Base-by-base conservation (phyloP, 2,888 invertebrate genomes). In the Epicampocera succincta region DNA sequence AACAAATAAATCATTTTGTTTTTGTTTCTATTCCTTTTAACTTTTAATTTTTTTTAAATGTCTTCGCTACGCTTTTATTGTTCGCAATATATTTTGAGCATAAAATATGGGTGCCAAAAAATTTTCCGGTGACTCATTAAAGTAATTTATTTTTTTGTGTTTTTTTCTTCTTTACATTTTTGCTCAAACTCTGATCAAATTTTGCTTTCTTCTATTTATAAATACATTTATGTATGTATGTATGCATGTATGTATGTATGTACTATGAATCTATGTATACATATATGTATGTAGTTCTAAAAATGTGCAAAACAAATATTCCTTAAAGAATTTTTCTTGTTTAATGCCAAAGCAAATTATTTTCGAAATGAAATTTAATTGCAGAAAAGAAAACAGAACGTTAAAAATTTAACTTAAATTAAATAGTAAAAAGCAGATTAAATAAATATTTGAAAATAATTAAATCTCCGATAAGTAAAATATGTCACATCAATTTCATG, bases 31-130 rank as follows among this genome's bases (percentile, higher is more conserved):
- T 33, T 33, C 9, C 33, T 33, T 33, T 33, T 33, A 33, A 5
- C 25, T 46, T 17, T 0, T 6, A 44, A 29, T 19, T 38, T 44
- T 44, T 56, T 33, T 3, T 15, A 56, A 66, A 40, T 58, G 11
- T 58, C 40, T 69, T 52, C 40, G 40, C 42, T 58, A 19, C 48
- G 40, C n/a, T 56, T 52, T 4, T 58, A 25, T 73, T 74, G 46
- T 65, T 65, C 2, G 60, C 21, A 58, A 50, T 68, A 19, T 75
- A 69, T 56, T 42, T 71, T 60, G 13, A 81, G 61, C 80, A 77
- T 76, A 63, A 81, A 77, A 76, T 76, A 76, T 81, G 72, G 72
- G 76, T 81, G 81, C 81, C 74, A 82, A 77, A 61, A 77, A 19
- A 56, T 50, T 72, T 72, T 68, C 61, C 76, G 68, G 68, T 81